Evolutionary conservation across 2,888 invertebrate species (phyloP).

Genomic region (Macropis europaea): DNA sequence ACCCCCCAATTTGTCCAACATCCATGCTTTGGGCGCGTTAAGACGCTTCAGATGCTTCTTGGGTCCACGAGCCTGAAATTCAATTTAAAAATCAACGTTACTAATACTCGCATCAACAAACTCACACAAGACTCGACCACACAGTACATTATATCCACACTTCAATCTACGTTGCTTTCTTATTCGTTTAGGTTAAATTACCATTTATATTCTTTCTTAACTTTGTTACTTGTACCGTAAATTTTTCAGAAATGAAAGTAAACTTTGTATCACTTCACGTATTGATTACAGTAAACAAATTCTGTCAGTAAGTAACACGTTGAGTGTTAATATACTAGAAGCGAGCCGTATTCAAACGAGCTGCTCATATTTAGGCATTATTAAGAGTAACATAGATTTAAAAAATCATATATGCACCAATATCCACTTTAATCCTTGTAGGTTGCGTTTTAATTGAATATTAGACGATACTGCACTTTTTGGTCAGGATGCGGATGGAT

Average conservation of each 20-base stretch:
- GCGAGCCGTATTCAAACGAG: neutral
- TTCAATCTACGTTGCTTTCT: neutral
- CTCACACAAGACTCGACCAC: no score
- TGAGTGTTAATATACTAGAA: neutral
- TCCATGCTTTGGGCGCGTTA: constrained; percentile 99
- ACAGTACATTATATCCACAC: neutral
- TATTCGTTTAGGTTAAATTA: constrained; percentile 10
- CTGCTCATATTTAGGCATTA: constrained; percentile 4
- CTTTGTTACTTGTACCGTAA: neutral
- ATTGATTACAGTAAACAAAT: neutral
- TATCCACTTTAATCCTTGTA: constrained; percentile 52
- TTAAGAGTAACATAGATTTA: constrained; percentile 12
- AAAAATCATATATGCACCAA: constrained; percentile 34
- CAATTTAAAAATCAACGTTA: no score
- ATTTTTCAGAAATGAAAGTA: neutral
- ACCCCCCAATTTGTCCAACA: constrained; percentile 99
- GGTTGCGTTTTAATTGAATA: constrained; percentile 44
- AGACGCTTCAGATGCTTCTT: constrained; percentile 99
- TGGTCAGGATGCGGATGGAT: constrained; percentile 69
- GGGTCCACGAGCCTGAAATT: constrained; percentile 94
- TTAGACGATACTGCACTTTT: constrained; percentile 10
- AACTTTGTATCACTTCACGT: neutral
- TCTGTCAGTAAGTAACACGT: neutral
- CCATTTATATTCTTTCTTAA: neutral
- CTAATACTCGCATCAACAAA: no score